These are phyloP conservation scores for Perca flavescens DNA, from an alignment of 2,113 vertebrate genomes.

Conservation along the genomic window DNA sequence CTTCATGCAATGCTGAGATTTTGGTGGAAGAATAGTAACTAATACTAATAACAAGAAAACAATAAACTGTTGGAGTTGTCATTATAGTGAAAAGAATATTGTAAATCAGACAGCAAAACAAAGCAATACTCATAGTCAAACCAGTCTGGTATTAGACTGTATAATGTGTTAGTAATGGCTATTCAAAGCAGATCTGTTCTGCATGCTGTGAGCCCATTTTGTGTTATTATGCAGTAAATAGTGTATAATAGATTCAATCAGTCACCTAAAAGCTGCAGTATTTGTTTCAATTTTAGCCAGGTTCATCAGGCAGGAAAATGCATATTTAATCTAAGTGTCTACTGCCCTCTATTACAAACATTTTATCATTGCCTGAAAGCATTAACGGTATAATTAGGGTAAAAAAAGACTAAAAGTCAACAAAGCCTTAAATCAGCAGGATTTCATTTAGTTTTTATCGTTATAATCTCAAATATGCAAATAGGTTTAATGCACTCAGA, in stretches of 20 bases:
- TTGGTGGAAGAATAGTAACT: conserved; percentile 61
- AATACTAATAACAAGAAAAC: conserved; percentile 49
- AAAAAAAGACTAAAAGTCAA: conserved; percentile 77
- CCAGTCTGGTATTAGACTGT: conserved; percentile 37
- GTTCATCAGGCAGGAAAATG: conserved; percentile 61
- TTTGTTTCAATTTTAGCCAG: conserved; percentile 63
- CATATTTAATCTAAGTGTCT: conserved; percentile 68
- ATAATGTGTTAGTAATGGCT: conserved; percentile 45
- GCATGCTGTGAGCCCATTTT: conserved; percentile 51
- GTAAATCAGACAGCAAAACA: conserved; percentile 57
- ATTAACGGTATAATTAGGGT: conserved; percentile 76
- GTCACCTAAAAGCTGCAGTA: conserved; percentile 47
- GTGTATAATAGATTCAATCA: conserved; percentile 47
- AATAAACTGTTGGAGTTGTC: conserved; percentile 56
- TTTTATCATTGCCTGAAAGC: conserved; percentile 76
- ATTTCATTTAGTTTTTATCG: conserved; percentile 78
- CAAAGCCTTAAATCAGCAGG: conserved; percentile 78
- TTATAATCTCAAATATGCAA: conserved; percentile 83
- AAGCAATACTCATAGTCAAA: conserved; percentile 50
- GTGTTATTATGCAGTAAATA: conserved; percentile 50
- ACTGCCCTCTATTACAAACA: conserved; percentile 72
- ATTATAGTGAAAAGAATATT: conserved; percentile 55
- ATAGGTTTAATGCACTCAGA: conserved; percentile 80
- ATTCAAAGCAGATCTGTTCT: conserved; percentile 29
- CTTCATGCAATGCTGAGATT: conserved; percentile 47